phyloP scores from a whole-genome alignment of 2,888 invertebrate genomes.

The Nysson spinosus region DNA sequence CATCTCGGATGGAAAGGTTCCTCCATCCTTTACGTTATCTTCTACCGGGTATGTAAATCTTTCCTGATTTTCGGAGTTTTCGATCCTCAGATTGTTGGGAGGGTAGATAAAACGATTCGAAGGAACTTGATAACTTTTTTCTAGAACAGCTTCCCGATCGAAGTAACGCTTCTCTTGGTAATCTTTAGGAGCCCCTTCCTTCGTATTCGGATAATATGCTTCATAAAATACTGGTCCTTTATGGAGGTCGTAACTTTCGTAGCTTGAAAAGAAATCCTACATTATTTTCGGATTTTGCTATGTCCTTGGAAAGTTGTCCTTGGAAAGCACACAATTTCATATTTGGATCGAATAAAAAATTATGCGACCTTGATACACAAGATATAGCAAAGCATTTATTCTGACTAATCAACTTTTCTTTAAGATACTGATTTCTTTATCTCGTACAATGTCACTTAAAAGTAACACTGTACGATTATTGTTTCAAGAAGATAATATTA shows the following conservation, averaged over 20 bases:
- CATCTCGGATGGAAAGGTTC: background rate
- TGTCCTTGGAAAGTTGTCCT: background rate
- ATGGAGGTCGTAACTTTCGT: constrained; percentile 60
- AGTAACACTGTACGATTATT: too few relatives aligned
- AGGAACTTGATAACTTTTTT: constrained; percentile 59
- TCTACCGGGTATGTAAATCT: background rate
- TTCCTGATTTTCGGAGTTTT: background rate
- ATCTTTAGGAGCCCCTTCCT: constrained; percentile 20
- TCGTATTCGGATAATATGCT: constrained; percentile 67
- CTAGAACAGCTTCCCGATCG: constrained; percentile 49
- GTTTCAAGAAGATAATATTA: too few relatives aligned
- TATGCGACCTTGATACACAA: too few relatives aligned
- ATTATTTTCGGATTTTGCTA: background rate
- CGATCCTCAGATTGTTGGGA: background rate
- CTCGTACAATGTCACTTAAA: too few relatives aligned
- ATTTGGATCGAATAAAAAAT: too few relatives aligned
- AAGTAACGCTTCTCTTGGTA: constrained; percentile 48
- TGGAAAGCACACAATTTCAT: too few relatives aligned
- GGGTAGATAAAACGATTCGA: constrained; percentile 23
- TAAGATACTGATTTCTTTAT: too few relatives aligned
- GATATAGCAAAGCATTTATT: too few relatives aligned
- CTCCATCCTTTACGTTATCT: background rate
- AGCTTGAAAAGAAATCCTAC: constrained; percentile 26
- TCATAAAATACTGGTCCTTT: constrained; percentile 68
- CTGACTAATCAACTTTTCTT: too few relatives aligned